phyloP scores from a whole-genome alignment of 35 echinoderm and acorn worm species.

The Ophiothrix spiculata region DNA sequence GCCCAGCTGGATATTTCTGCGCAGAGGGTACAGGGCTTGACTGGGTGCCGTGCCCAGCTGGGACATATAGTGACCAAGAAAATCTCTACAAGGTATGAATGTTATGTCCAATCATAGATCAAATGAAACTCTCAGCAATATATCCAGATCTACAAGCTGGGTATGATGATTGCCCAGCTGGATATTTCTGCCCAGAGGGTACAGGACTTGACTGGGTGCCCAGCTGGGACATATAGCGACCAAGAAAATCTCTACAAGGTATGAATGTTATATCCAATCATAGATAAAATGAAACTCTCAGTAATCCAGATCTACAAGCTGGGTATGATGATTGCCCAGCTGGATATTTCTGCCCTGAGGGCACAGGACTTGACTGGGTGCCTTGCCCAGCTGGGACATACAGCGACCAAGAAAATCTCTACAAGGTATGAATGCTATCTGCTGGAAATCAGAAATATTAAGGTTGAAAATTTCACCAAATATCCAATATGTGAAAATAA shows the following conservation, averaged over 20 bases:
- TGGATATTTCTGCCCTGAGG: constrained; percentile 85
- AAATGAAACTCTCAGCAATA: too few species aligned
- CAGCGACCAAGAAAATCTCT: constrained; percentile 86
- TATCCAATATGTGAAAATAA: too few species aligned
- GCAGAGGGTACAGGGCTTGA: constrained; percentile 88
- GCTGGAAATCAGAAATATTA: too few species aligned
- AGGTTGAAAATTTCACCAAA: too few species aligned
- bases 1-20: constrained; percentile 88
- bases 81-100: constrained; percentile 91
- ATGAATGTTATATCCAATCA: too few species aligned
- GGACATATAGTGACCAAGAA: constrained; percentile 90
- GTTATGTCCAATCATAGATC: too few species aligned
- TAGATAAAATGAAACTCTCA: too few species aligned
- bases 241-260: constrained; percentile 93
- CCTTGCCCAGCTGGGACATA: constrained; percentile 93
- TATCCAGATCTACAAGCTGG: constrained; percentile 81
- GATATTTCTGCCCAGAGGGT: constrained; percentile 86
- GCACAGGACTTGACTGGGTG: constrained; percentile 87
- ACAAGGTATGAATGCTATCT: constrained; percentile 90
- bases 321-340: constrained; percentile 87
- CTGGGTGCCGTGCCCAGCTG: constrained; percentile 74
- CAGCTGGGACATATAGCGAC: constrained; percentile 90
- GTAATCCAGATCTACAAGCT: constrained; percentile 75
- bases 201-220: constrained; percentile 87
- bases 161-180: constrained; percentile 81